Evolutionary conservation across 2,797 vertebrate genomes (phyloP), one percentile per base, ranked within the genome.

Genomic region (Bufotes viridis): DNA sequence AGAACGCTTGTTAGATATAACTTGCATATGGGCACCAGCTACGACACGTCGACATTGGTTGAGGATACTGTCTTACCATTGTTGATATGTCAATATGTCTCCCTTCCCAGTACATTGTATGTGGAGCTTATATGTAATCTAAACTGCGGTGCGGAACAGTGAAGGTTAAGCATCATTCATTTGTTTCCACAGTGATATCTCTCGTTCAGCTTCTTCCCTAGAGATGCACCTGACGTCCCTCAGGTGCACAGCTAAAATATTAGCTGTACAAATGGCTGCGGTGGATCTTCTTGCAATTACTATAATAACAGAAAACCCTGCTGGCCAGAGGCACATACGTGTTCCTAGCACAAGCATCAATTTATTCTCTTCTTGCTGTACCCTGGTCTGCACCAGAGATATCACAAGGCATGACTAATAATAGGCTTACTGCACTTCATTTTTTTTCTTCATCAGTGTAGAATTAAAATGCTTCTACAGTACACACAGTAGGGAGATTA

Each of bases 181-280:
- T 87, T 82, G 88, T 89, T 89, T 83, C 81, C 88, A 89, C 82
- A 67, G 88, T 83, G 85, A 84, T 70, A 65, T 58, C 74, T 81
- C 57, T 83, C 61, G 70, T 72, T 83, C 70, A 67, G 70, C 24
- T 42, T 60, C 67, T 29, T 26, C 88, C 88, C 85, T 74, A 60
- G 81, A 82, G 81, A 84, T 24, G 58, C 57, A 84, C 75, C 80
- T 58, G n/a, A 42, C 10, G 22, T 89, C 85, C 88, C 88, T 87
- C 42, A 84, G 88, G 88, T 89, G 67, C n/a, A 17, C 55, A 70
- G 81, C 57, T 87, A 80, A 83, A 87, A 89, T 89, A 89, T 84
- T 87, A 87, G 80, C 85, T 63, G 61, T 87, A 78, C 80, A 80
- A 84, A 86, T 78, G 84, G 60, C 63, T 82, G 79, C 84, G 58